Evolutionary conservation across 2,113 vertebrate species (phyloP).

Genomic region (Nymphicus hollandicus): DNA sequence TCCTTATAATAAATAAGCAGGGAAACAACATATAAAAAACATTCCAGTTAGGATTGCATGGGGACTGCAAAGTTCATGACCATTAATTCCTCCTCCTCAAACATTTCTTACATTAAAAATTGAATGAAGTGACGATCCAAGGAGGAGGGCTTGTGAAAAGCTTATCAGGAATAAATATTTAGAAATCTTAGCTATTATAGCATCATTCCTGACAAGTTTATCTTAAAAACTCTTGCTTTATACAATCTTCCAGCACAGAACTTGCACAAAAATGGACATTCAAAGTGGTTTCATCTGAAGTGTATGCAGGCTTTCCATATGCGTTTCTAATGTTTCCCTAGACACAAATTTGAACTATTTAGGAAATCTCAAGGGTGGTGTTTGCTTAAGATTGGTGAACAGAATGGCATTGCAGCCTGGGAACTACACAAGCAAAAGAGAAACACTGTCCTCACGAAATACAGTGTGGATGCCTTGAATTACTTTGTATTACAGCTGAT

Average conservation of each 20-base stretch:
- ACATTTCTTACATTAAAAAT: slow-evolving; percentile 24
- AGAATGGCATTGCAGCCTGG: slow-evolving; percentile 34
- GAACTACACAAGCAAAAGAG: slow-evolving; percentile 48
- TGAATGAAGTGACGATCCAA: neutral
- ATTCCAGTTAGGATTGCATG: neutral
- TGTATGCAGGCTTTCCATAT: slow-evolving; percentile 9
- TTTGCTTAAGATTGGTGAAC: slow-evolving; percentile 53
- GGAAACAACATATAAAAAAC: neutral
- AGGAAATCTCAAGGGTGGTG: slow-evolving; percentile 15
- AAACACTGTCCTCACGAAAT: slow-evolving; percentile 24
- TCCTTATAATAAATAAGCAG: neutral
- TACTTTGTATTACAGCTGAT: slow-evolving; percentile 8
- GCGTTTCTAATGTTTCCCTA: slow-evolving; percentile 47
- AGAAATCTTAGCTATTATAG: slow-evolving; percentile 15
- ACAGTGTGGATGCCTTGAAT: slow-evolving; percentile 19
- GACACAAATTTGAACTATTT: slow-evolving; percentile 43
- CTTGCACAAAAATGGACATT: slow-evolving; percentile 45
- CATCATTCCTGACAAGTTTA: slow-evolving; percentile 38
- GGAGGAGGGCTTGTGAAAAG: slow-evolving; percentile 5
- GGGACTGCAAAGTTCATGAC: neutral
- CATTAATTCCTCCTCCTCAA: neutral
- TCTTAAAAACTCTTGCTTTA: slow-evolving; percentile 13
- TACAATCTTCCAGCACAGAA: neutral
- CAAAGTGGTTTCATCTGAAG: slow-evolving; percentile 25
- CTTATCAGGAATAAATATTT: slow-evolving; percentile 48